phyloP scores from a whole-genome alignment of 2,113 vertebrate genomes.

The Zapus hudsonius region DNA sequence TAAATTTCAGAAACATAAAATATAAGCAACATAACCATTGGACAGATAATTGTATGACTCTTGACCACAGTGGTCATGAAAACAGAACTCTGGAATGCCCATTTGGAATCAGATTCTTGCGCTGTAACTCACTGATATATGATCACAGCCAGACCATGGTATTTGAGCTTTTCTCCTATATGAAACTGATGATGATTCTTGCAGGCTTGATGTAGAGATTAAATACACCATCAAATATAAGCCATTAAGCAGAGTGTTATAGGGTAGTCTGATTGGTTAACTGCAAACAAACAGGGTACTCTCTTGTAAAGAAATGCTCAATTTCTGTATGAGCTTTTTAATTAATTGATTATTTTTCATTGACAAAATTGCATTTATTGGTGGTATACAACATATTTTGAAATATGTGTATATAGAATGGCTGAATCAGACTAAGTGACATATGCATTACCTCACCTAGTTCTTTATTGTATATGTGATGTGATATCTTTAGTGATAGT shows the following conservation, averaged over 20 bases:
- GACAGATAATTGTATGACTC: neutral
- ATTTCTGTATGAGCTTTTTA: neutral
- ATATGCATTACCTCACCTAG: neutral
- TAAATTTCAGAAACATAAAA: neutral
- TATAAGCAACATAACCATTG: neutral
- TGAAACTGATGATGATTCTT: neutral
- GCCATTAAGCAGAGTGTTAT: no score
- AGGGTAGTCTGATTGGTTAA: neutral
- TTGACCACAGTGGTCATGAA: neutral
- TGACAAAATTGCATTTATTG: neutral
- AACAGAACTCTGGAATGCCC: no score
- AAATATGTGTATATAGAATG: neutral
- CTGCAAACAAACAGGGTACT: neutral
- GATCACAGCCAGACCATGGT: neutral
- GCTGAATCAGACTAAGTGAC: neutral
- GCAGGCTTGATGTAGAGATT: neutral
- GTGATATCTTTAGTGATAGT: neutral
- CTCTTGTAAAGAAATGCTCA: rapidly evolving
- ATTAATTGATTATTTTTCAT: neutral
- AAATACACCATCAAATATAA: neutral
- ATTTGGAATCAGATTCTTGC: neutral
- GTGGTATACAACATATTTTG: no score
- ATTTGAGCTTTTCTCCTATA: neutral
- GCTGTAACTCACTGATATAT: neutral
- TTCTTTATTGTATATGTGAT: neutral